Percentiles rank a stretch among this genome's conserved stretches.
Evolutionary conservation across 2,797 vertebrate genomes (phyloP).

Genomic region (Galaxias olidus): DNA sequence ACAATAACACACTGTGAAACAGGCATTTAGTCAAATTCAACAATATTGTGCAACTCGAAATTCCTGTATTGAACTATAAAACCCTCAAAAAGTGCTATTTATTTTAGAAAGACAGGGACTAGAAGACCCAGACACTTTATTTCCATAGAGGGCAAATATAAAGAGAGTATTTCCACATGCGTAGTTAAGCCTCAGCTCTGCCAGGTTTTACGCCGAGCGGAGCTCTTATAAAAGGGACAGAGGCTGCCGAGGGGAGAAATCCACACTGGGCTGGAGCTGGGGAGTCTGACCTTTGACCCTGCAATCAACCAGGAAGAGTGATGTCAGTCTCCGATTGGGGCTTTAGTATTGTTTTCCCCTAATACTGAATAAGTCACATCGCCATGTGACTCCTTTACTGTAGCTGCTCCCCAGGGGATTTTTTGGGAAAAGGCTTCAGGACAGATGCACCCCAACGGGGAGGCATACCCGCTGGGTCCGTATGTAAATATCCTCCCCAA

Average conservation of each 20-base stretch:
- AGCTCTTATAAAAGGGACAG: constrained; percentile 25
- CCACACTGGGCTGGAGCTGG: constrained; percentile 31
- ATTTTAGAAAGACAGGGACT: constrained; percentile 1
- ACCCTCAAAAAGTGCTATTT: constrained; percentile 32
- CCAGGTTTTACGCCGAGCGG: constrained; percentile 36
- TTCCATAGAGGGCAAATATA: neutral
- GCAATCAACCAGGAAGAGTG: constrained; percentile 19
- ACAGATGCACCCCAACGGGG: too few relatives aligned
- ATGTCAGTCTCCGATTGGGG: constrained; percentile 28
- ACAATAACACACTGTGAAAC: constrained; percentile 1
- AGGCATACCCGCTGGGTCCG: neutral
- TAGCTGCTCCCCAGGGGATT: too few relatives aligned
- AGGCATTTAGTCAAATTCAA: constrained; percentile 9
- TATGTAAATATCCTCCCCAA: neutral
- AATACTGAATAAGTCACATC: constrained; percentile 18
- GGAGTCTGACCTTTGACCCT: constrained; percentile 36
- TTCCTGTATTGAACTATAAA: constrained; percentile 5
- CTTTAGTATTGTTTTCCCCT: neutral
- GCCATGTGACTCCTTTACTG: neutral
- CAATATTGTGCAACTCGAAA: constrained; percentile 3
- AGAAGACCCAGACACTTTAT: neutral
- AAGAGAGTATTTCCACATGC: constrained; percentile 56
- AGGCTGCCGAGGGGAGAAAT: constrained; percentile 21
- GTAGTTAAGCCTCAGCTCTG: constrained; percentile 34
- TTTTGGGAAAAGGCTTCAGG: too few relatives aligned